Conservation (phyloP, 1,140 invertebrate genomes). For the Zeugodacus cucurbitae region DNA sequence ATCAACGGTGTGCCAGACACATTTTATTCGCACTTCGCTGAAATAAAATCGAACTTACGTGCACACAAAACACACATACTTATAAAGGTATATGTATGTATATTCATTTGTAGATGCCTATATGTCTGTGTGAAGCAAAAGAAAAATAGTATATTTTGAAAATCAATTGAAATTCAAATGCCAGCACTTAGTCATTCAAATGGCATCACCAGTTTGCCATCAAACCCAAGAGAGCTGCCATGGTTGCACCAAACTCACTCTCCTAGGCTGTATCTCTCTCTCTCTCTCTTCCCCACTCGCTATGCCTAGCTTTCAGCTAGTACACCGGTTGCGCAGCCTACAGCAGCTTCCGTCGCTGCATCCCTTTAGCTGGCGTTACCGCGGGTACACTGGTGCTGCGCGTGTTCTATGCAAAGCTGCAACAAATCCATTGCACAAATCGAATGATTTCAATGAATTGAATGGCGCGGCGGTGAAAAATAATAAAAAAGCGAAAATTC, state of each 20-base stretch:
- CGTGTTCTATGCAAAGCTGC: neutral
- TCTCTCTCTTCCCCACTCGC: neutral
- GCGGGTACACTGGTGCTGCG: neutral
- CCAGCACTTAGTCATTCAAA: neutral
- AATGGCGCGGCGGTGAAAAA: neutral
- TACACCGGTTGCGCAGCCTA: neutral
- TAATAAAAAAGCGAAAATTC: neutral
- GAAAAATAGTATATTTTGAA: neutral
- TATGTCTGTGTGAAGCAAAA: neutral
- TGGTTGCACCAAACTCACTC: neutral
- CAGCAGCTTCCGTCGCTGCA: neutral
- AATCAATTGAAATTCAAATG: conserved; percentile 19
- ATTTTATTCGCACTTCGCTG: neutral
- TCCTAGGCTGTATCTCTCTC: neutral
- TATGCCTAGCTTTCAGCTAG: too few species aligned
- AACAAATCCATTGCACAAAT: conserved; percentile 23
- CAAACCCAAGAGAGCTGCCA: neutral
- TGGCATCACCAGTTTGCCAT: neutral
- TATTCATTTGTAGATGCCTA: neutral
- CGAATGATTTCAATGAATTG: conserved; percentile 4
- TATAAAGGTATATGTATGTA: neutral
- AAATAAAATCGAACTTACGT: neutral
- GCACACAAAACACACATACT: neutral
- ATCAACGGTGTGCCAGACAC: neutral
- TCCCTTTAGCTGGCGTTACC: neutral